Evolutionary conservation across 2,888 invertebrate genomes (phyloP).

Genomic region (Coelogynopora nodosa): DNA sequence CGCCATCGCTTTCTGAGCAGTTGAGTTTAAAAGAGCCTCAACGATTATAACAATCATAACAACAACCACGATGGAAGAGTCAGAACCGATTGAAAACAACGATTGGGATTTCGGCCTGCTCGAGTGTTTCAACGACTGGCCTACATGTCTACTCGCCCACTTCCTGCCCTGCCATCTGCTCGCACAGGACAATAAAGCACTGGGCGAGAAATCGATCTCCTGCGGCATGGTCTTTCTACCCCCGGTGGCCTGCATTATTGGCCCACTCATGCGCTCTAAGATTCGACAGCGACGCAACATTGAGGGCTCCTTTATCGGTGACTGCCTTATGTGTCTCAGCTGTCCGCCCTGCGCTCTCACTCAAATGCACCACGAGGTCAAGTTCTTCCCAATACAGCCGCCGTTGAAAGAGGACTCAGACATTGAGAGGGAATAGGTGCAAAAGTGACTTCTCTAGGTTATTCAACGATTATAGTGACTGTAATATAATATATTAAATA

Average conservation of each 20-base stretch:
- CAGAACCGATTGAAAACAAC: neutral
- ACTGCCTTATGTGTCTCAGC: neutral
- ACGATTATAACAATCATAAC: too few relatives aligned
- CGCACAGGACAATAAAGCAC: neutral
- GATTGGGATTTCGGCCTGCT: neutral
- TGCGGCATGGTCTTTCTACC: conserved; percentile 22
- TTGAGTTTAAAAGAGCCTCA: too few relatives aligned
- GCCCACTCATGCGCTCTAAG: conserved; percentile 4
- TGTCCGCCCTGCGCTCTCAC: conserved; percentile 27
- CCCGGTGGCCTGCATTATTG: conserved; percentile 16
- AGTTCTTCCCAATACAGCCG: neutral
- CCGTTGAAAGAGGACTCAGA: neutral
- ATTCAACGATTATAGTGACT: too few relatives aligned
- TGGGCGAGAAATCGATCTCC: conserved; percentile 22
- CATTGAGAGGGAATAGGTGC: neutral
- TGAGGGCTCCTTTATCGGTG: neutral
- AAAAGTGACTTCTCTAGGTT: too few relatives aligned
- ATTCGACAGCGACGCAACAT: conserved; percentile 25
- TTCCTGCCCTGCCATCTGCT: conserved; percentile 21
- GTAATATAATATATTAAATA: too few relatives aligned
- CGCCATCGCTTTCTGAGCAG: too few relatives aligned
- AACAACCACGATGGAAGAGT: too few relatives aligned
- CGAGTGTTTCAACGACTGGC: neutral
- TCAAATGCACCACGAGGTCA: neutral
- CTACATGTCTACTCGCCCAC: conserved; percentile 2